A percentile compares a stretch with the other conserved stretches of the same genome.
These are phyloP conservation scores for Leptatherina wallacei DNA, from an alignment of 2,797 vertebrate species.

Conservation along the genomic window DNA sequence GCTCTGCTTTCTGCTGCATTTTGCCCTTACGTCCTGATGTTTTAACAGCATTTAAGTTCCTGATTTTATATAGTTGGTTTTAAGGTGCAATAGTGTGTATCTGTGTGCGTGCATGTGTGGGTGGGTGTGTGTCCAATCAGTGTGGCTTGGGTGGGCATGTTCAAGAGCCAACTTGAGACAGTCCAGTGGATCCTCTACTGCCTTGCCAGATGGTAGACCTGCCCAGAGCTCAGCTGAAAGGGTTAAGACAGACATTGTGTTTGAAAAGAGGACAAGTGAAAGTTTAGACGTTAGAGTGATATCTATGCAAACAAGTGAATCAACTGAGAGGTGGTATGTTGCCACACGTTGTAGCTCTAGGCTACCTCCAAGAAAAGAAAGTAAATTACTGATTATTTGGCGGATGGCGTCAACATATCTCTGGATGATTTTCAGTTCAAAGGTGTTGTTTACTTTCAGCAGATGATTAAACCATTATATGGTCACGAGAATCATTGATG, in stretches of 20 bases:
- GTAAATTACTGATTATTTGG: neutral
- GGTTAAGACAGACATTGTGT: slow-evolving; percentile 46
- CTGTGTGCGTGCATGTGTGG: neutral
- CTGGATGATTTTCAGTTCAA: neutral
- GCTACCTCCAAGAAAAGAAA: slow-evolving; percentile 33
- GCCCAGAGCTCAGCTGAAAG: slow-evolving; percentile 36
- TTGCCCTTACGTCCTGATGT: neutral
- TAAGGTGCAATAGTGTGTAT: neutral
- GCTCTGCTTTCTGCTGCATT: neutral
- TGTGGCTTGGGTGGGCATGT: slow-evolving; percentile 39
- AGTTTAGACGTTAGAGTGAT: slow-evolving; percentile 15
- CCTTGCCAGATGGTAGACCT: slow-evolving; percentile 68
- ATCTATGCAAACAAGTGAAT: slow-evolving; percentile 30
- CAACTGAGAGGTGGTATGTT: slow-evolving; percentile 7
- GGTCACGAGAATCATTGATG: neutral
- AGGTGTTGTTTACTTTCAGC: slow-evolving; percentile 6
- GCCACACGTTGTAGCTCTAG: slow-evolving; percentile 17
- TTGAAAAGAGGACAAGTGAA: slow-evolving; percentile 12
- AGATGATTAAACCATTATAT: slow-evolving; percentile 1
- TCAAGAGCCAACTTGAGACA: slow-evolving; percentile 59
- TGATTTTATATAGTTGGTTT: slow-evolving; percentile 1
- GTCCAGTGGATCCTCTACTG: slow-evolving; percentile 52
- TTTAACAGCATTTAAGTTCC: neutral
- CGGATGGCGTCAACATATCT: neutral
- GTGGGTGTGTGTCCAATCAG: slow-evolving; percentile 14